phyloP scores from a whole-genome alignment of 2,888 invertebrate species.

The Gnatocerus cornutus region DNA sequence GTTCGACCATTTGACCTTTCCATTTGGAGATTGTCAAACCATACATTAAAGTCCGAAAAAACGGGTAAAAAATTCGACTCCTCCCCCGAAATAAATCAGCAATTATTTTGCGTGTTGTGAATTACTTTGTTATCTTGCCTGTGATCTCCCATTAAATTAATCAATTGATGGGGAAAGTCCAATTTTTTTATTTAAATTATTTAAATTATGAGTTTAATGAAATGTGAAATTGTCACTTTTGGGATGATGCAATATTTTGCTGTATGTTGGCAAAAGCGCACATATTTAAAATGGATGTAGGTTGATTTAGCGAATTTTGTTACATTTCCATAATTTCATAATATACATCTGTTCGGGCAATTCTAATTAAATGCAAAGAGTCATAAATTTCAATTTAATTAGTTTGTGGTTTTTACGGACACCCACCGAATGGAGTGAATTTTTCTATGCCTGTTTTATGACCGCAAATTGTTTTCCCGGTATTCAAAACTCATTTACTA shows the following conservation, averaged over 20 bases:
- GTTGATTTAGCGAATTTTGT: constrained; percentile 43
- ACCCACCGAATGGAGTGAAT: constrained; percentile 23
- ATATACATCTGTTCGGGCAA: constrained; percentile 20
- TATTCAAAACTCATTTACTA: no score
- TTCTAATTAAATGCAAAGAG: constrained; percentile 38
- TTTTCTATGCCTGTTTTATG: neutral
- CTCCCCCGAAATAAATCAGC: constrained; percentile 39
- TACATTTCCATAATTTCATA: constrained; percentile 45
- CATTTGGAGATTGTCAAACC: constrained; percentile 43
- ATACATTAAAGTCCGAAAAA: constrained; percentile 34
- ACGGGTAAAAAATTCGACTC: constrained; percentile 35
- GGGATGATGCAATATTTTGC: constrained; percentile 40
- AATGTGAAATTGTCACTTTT: constrained; percentile 44
- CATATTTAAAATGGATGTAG: constrained; percentile 44
- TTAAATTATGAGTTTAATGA: constrained; percentile 36
- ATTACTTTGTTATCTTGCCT: constrained; percentile 40
- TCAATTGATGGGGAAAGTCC: constrained; percentile 40
- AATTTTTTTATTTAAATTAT: constrained; percentile 31
- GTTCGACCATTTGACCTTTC: constrained; percentile 48
- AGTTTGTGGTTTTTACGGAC: constrained; percentile 24
- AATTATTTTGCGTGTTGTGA: constrained; percentile 27
- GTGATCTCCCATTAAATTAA: constrained; percentile 42
- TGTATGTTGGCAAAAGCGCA: constrained; percentile 15
- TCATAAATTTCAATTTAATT: constrained; percentile 39
- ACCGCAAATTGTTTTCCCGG: constrained; percentile 1